Percentiles rank a stretch among this genome's conserved stretches.
These are phyloP conservation scores for Nomada lathburiana DNA, from an alignment of 2,888 invertebrate genomes.

Conservation along the genomic window DNA sequence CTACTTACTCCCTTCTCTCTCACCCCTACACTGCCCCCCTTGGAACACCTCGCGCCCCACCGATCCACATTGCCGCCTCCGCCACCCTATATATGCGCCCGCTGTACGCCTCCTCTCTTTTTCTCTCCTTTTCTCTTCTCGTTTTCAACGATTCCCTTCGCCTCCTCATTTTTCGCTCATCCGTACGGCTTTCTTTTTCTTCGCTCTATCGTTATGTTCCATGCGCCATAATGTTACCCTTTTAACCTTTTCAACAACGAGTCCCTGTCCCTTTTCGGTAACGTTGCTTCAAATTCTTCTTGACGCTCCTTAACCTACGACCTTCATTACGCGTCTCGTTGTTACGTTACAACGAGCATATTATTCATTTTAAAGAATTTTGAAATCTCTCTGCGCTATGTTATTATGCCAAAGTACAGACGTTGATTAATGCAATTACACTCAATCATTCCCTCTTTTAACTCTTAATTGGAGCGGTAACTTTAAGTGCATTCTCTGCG, in stretches of 20 bases:
- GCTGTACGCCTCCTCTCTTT: slow-evolving; percentile 47
- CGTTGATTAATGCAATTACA: not conserved
- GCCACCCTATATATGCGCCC: slow-evolving; percentile 52
- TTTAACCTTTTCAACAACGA: slow-evolving; percentile 5
- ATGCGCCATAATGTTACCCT: not conserved
- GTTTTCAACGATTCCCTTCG: slow-evolving; percentile 28
- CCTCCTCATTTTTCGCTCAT: slow-evolving; percentile 31
- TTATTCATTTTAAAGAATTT: not conserved
- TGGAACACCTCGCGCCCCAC: slow-evolving; percentile 57
- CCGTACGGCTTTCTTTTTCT: slow-evolving; percentile 13
- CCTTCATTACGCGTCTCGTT: not conserved
- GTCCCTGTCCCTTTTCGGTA: slow-evolving; percentile 23
- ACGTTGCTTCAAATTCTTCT: slow-evolving; percentile 7
- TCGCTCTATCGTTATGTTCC: not conserved
- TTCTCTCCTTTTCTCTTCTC: slow-evolving; percentile 25
- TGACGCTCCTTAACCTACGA: not conserved
- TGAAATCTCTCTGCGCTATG: not conserved
- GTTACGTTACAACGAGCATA: too few relatives aligned
- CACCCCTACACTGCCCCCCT: slow-evolving; percentile 37
- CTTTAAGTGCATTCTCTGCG: not conserved
- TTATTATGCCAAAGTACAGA: not conserved
- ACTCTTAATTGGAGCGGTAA: not conserved
- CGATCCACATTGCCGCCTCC: slow-evolving; percentile 71
- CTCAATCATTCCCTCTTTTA: not conserved
- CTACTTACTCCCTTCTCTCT: slow-evolving; percentile 54